Evolutionary conservation across 2,888 invertebrate genomes (phyloP).

Genomic region (Liposcelis brunnea): DNA sequence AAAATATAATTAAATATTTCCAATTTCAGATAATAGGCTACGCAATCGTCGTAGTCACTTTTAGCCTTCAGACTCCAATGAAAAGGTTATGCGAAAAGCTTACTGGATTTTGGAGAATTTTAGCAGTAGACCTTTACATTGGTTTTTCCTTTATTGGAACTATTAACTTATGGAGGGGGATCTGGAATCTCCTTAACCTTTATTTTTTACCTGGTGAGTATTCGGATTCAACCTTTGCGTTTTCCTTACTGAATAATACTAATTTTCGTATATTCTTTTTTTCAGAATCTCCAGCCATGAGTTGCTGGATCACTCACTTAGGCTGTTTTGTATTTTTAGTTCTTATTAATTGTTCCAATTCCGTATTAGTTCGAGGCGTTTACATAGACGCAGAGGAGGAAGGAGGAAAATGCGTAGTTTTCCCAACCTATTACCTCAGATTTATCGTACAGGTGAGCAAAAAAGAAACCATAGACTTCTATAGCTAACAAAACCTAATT

Average conservation of each 20-base stretch:
- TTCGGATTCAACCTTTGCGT: too few relatives aligned
- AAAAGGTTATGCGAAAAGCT: constrained; percentile 50
- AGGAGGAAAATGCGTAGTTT: constrained; percentile 63
- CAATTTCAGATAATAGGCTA: constrained; percentile 52
- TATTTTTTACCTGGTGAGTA: constrained; percentile 55
- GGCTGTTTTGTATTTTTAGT: constrained; percentile 56
- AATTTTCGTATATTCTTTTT: constrained; percentile 18
- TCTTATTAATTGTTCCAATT: constrained; percentile 71
- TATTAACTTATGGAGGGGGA: constrained; percentile 75
- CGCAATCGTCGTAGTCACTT: constrained; percentile 49
- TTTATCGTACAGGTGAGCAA: constrained; percentile 43
- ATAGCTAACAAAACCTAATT: too few relatives aligned
- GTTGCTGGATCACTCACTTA: constrained; percentile 66
- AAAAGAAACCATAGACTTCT: neutral
- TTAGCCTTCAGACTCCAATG: constrained; percentile 55
- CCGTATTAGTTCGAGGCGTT: constrained; percentile 69
- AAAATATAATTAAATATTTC: too few relatives aligned
- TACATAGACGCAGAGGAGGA: constrained; percentile 76
- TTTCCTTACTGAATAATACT: too few relatives aligned
- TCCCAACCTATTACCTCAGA: constrained; percentile 68
- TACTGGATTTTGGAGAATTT: constrained; percentile 44
- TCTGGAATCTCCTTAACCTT: constrained; percentile 65
- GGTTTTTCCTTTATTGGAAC: constrained; percentile 62
- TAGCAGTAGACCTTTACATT: constrained; percentile 59
- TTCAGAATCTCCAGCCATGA: constrained; percentile 50